Conservation (phyloP, 2,113 vertebrate species). For the Lynx canadensis region DNA sequence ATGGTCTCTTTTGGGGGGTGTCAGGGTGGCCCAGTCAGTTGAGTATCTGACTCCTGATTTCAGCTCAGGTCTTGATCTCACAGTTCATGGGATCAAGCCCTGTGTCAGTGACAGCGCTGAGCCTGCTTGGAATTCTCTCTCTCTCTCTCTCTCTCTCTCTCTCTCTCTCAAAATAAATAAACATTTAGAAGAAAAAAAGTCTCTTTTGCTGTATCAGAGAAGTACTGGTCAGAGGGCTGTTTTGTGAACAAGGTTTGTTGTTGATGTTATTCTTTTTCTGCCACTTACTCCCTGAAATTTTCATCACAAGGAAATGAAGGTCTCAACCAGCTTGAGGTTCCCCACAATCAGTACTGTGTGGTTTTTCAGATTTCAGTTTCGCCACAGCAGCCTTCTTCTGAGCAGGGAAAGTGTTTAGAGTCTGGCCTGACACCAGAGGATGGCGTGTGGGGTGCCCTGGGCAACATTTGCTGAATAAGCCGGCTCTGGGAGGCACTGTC, state of each 20-base stretch:
- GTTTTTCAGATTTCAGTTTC: background rate
- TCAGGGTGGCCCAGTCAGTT: no score
- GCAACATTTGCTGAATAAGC: background rate
- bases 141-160: background rate
- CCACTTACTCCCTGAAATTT: constrained; percentile 10
- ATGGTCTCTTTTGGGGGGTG: background rate
- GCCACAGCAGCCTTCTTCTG: background rate
- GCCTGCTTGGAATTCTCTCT: no score
- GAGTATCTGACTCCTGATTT: no score
- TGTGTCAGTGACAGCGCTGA: no score
- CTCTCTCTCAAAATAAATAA: background rate
- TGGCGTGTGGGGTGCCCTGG: background rate
- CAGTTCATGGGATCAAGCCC: no score
- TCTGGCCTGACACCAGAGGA: background rate
- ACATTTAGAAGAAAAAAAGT: background rate
- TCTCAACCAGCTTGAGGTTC: background rate
- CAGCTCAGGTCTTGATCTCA: no score
- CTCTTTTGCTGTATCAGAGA: background rate
- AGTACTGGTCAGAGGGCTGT: background rate
- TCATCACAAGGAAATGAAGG: background rate
- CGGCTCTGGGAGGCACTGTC: background rate
- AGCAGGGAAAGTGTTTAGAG: background rate
- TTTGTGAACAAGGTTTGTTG: background rate
- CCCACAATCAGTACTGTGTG: background rate
- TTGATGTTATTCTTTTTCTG: background rate